Base-by-base conservation (phyloP, 2,113 vertebrate genomes). In the Sinocyclocheilus anophthalmus region DNA sequence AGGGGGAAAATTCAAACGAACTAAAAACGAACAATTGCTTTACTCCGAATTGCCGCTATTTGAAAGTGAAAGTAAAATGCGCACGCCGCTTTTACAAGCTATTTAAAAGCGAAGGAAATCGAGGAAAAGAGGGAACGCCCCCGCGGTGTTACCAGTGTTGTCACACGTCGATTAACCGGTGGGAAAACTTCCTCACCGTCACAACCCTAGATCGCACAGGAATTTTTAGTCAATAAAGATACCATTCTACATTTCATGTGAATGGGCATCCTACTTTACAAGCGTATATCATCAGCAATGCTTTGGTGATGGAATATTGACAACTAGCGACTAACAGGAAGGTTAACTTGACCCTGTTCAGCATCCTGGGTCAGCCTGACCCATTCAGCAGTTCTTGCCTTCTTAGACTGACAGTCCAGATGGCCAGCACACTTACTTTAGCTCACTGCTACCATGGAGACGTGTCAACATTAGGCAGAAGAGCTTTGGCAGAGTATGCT, bases 291-390 rank as follows among this genome's bases (percentile, higher is more conserved):
- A 65, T 26, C 37, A 24, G 57, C 3, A 13, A 76, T 5, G 6
- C 24, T 48, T 76, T 24, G 18, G 6, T 76, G n/a, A 22, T 79
- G 53, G 18, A 59, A 39, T 39, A 79, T 57, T 57, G 76, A 59
- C 53, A 79, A 50, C 26, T 6, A n/a, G 53, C 5, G 9, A 65
- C 59, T 45, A n/a, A 12, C 33, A 65, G n/a, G 13, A 81, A 5
- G 78, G 78, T 65, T 81, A 26, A 81, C 57, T 65, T 81, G 37
- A 81, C 57, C 22, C 78, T 81, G 14, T 81, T 81, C 8, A 5
- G 39, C 59, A 24, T 81, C 37, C 12, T 81, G 59, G 78, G 78
- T 63, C 59, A 65, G 57, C 26, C 37, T 81, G 78, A 81, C 57
- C 53, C 30, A n/a, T 59, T 59, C 78, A 26, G 57, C 55, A 18